Conservation (phyloP, 2,888 invertebrate species). For the Melikaiella ostensackeni region DNA sequence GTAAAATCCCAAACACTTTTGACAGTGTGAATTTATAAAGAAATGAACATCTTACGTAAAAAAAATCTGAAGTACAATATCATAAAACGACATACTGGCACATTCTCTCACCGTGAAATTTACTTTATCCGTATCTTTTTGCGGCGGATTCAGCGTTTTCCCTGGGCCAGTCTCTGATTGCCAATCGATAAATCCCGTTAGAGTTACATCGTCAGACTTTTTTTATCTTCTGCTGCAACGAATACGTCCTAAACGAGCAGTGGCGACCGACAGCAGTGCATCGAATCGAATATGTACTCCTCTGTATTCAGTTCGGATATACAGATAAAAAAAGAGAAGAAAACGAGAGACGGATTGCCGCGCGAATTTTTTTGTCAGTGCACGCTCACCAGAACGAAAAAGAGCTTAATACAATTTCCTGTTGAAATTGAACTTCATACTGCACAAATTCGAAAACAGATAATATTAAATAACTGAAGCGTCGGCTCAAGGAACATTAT, state of each 20-base stretch:
- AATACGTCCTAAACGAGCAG: constrained; percentile 37
- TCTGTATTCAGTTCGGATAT: constrained; percentile 29
- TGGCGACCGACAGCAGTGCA: constrained; percentile 32
- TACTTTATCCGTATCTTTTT: not conserved
- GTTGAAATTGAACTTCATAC: not conserved
- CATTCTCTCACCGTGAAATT: not conserved
- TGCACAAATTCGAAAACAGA: not conserved
- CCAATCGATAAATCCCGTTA: constrained; percentile 49
- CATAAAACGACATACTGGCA: no score
- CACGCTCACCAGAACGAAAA: constrained; percentile 30
- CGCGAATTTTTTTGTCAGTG: constrained; percentile 8
- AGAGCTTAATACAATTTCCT: constrained; percentile 26
- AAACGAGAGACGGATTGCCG: not conserved
- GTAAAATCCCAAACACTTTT: no score
- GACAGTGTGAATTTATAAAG: no score
- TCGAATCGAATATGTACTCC: constrained; percentile 38
- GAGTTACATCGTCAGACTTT: constrained; percentile 45
- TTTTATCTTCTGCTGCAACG: constrained; percentile 34
- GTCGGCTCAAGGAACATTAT: no score
- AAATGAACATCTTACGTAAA: no score
- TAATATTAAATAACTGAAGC: no score
- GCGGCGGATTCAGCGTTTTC: constrained; percentile 42
- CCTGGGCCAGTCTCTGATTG: constrained; percentile 44
- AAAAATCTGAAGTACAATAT: no score
- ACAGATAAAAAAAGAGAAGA: not conserved